Conservation (phyloP, 2,113 vertebrate species). For the Physeter macrocephalus region DNA sequence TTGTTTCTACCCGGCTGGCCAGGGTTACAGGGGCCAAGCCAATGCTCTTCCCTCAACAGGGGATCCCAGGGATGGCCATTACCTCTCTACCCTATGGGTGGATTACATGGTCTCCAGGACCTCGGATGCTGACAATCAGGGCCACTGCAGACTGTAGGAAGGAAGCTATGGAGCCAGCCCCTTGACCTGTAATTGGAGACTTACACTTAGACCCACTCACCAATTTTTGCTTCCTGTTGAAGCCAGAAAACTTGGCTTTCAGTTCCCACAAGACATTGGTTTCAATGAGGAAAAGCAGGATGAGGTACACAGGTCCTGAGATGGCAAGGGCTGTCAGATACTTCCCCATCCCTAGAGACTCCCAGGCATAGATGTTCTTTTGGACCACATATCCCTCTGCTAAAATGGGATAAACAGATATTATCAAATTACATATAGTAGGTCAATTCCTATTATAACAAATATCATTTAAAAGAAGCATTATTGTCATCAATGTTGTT, state of each 20-base stretch:
- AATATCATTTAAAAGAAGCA: not conserved
- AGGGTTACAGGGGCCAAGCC: not conserved
- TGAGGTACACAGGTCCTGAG: slow-evolving; percentile 85
- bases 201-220: slow-evolving; percentile 47
- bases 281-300: slow-evolving; percentile 90
- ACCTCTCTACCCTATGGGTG: not conserved
- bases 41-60: no score
- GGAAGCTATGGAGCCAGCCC: not conserved
- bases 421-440: not conserved
- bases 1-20: not conserved
- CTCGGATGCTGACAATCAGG: not conserved
- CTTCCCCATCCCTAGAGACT: slow-evolving; percentile 88
- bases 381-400: slow-evolving; percentile 87
- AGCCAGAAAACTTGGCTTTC: slow-evolving; percentile 72
- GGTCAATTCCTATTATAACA: not conserved
- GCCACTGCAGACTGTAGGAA: not conserved
- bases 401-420: not conserved
- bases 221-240: slow-evolving; percentile 80
- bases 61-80: not conserved
- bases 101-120: not conserved
- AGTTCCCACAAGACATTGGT: slow-evolving; percentile 83
- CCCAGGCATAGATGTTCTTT: slow-evolving; percentile 90
- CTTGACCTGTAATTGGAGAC: not conserved
- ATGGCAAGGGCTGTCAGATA: slow-evolving; percentile 85
- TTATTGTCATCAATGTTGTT: not conserved